Evolutionary conservation across 2,113 vertebrate genomes (phyloP), one percentile per base, ranked within the genome.

Genomic region (Lates calcarifer): DNA sequence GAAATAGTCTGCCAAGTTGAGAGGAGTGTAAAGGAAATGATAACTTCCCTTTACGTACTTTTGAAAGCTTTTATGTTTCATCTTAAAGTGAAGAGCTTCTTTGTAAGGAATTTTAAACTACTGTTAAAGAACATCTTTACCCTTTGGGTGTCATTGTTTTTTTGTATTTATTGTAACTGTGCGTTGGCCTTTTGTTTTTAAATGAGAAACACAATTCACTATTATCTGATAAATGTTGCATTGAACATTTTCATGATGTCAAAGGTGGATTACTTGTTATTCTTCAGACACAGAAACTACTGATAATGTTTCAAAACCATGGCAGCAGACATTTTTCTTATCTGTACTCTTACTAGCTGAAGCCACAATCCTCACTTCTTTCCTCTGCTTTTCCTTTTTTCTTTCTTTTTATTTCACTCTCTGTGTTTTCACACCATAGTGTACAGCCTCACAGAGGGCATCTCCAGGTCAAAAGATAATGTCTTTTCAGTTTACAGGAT

Each of bases 391-490:
- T 31, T 62, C 7, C 7, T 61, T 24, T 69, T 55, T 37, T 68
- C 15, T 62, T 17, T 37, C 2, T 67, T 26, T 58, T 45, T 74
- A 33, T 73, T 35, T 74, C 20, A 65, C 35, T 55, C 22, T 66
- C 70, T 67, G 85, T 96, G 93, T 94, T 94, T 92, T 94, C 88
- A 88, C 86, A 90, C 89, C 82, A 83, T 80, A 74, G 90, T 95
- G 93, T 96, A 93, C 74, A 92, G 94, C 95, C 95, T 91, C 90
- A 92, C 89, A 90, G 94, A 95, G 96, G 95, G 95, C 96, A 96
- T 85, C 85, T 91, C 53, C 31, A 95, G 96, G 96, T 97, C 97
- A 97, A 94, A 94, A 96, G 96, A 97, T 97, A 96, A 96, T 96
- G 96, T 96, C 94, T 95, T 95, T 95, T 96, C 95, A 94, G 95